Conservation (phyloP, 2,888 invertebrate genomes). For the Cybosia mesomella region DNA sequence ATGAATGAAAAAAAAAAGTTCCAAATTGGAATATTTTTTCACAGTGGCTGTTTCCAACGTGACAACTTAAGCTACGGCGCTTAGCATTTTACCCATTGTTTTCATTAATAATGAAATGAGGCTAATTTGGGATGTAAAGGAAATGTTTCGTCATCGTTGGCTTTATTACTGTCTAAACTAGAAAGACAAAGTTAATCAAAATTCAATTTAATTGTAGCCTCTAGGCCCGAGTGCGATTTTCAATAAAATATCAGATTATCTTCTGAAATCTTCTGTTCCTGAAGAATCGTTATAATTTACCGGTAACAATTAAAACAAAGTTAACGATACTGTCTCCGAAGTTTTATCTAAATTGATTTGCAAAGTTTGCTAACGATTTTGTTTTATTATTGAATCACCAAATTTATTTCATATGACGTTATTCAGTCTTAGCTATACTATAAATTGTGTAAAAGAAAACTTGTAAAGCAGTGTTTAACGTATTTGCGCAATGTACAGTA, state of each 20-base stretch:
- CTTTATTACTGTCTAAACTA: background rate
- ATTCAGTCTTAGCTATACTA: background rate
- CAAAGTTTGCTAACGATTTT: conserved; percentile 8
- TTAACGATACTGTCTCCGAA: conserved; percentile 5
- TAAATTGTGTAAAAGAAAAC: too few species aligned
- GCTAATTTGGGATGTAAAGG: background rate
- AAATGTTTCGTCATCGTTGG: background rate
- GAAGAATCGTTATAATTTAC: background rate
- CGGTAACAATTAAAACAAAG: conserved; percentile 1
- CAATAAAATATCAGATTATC: background rate
- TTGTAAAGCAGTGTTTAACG: too few species aligned
- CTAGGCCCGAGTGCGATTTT: background rate
- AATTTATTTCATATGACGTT: background rate
- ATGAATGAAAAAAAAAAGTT: background rate
- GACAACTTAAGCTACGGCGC: background rate
- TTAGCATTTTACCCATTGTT: background rate
- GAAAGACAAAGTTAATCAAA: background rate
- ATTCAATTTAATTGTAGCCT: background rate
- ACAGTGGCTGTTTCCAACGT: background rate
- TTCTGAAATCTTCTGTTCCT: background rate
- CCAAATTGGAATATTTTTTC: background rate
- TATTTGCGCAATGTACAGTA: too few species aligned
- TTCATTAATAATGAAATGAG: background rate
- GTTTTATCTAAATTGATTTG: background rate
- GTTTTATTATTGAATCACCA: background rate